A percentile compares a stretch with the other conserved stretches of the same genome.
Conservation (phyloP, 2,888 invertebrate species). For the Hypomecis atomaria region DNA sequence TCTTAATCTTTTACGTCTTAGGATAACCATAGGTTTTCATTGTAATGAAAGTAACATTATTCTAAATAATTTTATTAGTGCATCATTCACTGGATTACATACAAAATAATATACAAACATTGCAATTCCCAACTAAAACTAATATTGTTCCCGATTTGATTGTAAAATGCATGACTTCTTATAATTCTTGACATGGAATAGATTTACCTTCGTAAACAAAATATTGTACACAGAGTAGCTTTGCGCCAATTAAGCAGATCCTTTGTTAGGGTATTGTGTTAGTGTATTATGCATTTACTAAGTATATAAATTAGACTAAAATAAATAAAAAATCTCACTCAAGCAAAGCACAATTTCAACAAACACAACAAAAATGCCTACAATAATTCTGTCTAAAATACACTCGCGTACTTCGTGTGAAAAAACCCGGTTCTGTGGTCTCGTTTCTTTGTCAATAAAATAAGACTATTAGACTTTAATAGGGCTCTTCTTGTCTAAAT, state of each 20-base stretch:
- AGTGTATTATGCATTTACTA: not conserved
- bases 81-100: slow-evolving; percentile 55
- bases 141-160: slow-evolving; percentile 37
- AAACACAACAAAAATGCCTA: no score
- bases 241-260: not conserved
- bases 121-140: slow-evolving; percentile 40
- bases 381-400: no score
- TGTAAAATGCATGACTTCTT: slow-evolving; percentile 2
- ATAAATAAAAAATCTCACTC: slow-evolving; percentile 20
- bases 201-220: no score
- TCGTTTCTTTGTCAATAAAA: no score
- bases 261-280: not conserved
- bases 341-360: slow-evolving; percentile 14
- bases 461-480: no score
- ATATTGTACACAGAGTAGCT: not conserved
- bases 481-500: no score
- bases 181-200: no score
- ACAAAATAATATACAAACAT: slow-evolving; percentile 52
- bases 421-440: no score
- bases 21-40: not conserved
- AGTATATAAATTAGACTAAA: slow-evolving; percentile 7
- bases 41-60: slow-evolving; percentile 29
- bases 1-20: no score
- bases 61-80: slow-evolving; percentile 59
- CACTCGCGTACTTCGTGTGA: no score